Base-by-base conservation (phyloP, 2,797 vertebrate genomes). In the Leucoraja ocellata region DNA sequence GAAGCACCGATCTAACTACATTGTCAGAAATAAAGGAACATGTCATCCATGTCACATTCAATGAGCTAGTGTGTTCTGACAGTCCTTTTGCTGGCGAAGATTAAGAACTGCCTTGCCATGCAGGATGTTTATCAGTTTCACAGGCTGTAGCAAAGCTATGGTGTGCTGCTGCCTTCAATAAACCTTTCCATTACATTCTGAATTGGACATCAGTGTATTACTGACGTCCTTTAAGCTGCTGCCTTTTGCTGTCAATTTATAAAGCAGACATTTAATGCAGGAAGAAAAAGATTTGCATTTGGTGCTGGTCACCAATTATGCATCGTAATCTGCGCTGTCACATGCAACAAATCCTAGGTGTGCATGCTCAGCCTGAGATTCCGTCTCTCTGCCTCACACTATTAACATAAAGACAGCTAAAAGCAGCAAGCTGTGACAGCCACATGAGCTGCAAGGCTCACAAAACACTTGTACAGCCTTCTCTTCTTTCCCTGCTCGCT, bases 61-160 rank as follows among this genome's bases (percentile, higher is more conserved):
- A n/a, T 92, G 39, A 92, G 14, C 68, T 39, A 11, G 39, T 25
- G 23, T 76, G 23, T 13, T 25, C 71, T 92, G 71, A 92, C 90
- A 74, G 54, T 74, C 90, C 39, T 11, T 74, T 74, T 54, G 68
- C 90, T 76, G 36, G 36, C 7, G 39, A 76, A 74, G 90, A 54
- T 54, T 46, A 54, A 73, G 84, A 74, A n/a, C 36, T 54, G 36
- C 71, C 25, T 46, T 58, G 90, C 32, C 74, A 11, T 88, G 61
- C 84, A 68, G 84, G n/a, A 68, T 65, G 63, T 92, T 92, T 92
- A 92, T 92, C 90, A 92, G 71, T 92, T 16, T 25, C 32, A 76
- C 39, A 74, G 71, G 71, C 90, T 74, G 65, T 5, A 46, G 68
- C 18, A 46, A 91, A 36, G 4, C 90, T 54, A 54, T 76, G 39